These are phyloP conservation scores for Brachyalestes nurse DNA, from an alignment of 2,797 vertebrate species.

Conservation along the genomic window DNA sequence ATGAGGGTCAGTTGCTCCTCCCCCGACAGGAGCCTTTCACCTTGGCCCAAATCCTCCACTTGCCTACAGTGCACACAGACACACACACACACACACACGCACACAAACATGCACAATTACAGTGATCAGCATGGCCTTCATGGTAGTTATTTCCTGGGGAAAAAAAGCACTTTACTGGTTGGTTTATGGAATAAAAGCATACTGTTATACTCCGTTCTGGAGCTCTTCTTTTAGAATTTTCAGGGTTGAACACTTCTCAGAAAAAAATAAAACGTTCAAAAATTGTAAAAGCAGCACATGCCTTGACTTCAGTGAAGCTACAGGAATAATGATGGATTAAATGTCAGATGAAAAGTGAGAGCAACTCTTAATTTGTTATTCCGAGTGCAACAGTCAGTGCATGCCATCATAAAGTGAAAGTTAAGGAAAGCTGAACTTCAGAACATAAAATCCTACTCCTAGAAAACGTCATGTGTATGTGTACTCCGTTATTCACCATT, in stretches of 20 bases:
- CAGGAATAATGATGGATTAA: not conserved
- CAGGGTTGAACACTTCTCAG: not conserved
- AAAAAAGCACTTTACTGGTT: not conserved
- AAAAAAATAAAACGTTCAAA: not conserved
- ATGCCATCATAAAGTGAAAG: not conserved
- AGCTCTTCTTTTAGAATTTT: not conserved
- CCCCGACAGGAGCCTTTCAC: slow-evolving; percentile 66
- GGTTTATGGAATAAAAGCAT: too few relatives aligned
- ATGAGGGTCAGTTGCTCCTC: slow-evolving; percentile 80
- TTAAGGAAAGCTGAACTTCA: not conserved
- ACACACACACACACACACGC: not conserved
- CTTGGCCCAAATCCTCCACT: slow-evolving; percentile 55
- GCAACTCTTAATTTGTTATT: not conserved
- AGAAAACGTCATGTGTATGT: not conserved
- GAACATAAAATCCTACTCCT: not conserved
- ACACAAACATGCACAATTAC: not conserved
- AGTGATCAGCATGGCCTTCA: not conserved
- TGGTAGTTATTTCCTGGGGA: not conserved
- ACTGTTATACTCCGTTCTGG: not conserved
- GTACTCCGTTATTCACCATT: not conserved
- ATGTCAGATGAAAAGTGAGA: slow-evolving; percentile 2
- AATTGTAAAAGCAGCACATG: not conserved
- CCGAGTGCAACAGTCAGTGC: not conserved
- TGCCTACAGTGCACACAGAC: slow-evolving; percentile 28
- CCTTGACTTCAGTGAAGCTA: not conserved